Evolutionary conservation across 2,888 invertebrate species (phyloP).

Genomic region (Poecilus cupreus): DNA sequence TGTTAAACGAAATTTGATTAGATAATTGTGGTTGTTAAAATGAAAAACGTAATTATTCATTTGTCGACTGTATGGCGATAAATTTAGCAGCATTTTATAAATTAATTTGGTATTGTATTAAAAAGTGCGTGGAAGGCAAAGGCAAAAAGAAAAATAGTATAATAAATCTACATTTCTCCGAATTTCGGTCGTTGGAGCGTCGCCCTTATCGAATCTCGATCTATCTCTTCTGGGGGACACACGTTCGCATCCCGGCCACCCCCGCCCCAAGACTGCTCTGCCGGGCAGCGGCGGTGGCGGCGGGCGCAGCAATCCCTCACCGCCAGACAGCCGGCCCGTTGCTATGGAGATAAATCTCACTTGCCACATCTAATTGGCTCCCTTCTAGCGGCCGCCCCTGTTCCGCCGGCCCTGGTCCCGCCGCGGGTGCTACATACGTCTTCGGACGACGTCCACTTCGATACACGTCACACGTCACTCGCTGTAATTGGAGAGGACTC

Average conservation of each 20-base stretch:
- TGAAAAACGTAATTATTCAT: neutral
- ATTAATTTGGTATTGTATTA: slow-evolving; percentile 41
- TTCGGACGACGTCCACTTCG: slow-evolving; percentile 28
- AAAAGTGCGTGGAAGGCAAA: neutral
- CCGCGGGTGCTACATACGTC: neutral
- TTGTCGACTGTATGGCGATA: neutral
- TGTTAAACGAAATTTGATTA: too few relatives aligned
- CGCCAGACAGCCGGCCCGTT: slow-evolving; percentile 71
- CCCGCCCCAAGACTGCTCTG: slow-evolving; percentile 57
- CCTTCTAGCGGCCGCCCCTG: slow-evolving; percentile 67
- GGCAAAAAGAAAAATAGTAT: slow-evolving; percentile 41
- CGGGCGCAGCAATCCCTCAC: slow-evolving; percentile 71
- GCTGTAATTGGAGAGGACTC: slow-evolving; percentile 26
- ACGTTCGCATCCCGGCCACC: slow-evolving; percentile 61
- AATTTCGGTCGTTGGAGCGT: slow-evolving; percentile 53
- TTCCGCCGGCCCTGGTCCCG: neutral
- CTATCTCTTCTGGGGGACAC: slow-evolving; percentile 64
- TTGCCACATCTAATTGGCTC: slow-evolving; percentile 73
- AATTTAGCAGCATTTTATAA: slow-evolving; percentile 7
- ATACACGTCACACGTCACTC: slow-evolving; percentile 38
- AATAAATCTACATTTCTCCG: slow-evolving; percentile 58
- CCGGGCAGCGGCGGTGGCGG: neutral
- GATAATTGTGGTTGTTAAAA: too few relatives aligned
- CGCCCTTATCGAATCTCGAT: slow-evolving; percentile 67
- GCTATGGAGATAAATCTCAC: slow-evolving; percentile 73